Base-by-base conservation (phyloP, 2,113 vertebrate species). In the Grus americana region DNA sequence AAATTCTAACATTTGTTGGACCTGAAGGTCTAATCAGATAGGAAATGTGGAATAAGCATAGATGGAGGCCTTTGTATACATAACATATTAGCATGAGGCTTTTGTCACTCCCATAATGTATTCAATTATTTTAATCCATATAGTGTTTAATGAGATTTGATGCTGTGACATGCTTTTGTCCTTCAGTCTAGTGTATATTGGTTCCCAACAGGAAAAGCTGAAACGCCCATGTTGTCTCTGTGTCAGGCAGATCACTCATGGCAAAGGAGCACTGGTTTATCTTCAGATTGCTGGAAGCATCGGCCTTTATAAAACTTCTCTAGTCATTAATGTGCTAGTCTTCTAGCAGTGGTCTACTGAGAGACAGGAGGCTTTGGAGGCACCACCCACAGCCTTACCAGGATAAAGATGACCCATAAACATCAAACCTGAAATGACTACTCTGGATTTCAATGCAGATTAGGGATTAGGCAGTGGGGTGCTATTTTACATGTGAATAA, bases 91-190 rank as follows among this genome's bases (percentile, higher is more conserved):
- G 34, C 22, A 24, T 42, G 24, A 46, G 32, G 26, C 38, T 88
- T 92, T 81, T 83, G 72, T 86, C 57, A 30, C 22, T 92, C 75
- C 50, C 52, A 27, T 11, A 38, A 93, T 12, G 7, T 73, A 62
- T 52, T 88, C 62, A 68, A 3, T 52, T 15, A 61, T 88, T 93
- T 85, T 59, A 86, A 88, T 89, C 40, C 54, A 66, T 67, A 30
- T 76, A 75, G 82, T 91, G n/a, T 88, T 97, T 92, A 70, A 88
- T 66, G 85, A 71, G 44, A 90, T 94, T 96, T 92, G 62, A 65
- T 85, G 67, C 42, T 73, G 23, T 89, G 68, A 79, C 55, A 46
- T 83, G 26, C 12, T 86, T 95, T 86, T 80, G 17, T 79, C 65
- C 58, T 81, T 96, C 44, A 40, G 3, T 47, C 71, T 50, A 68